These are phyloP conservation scores for Mycalesis mineus DNA, from an alignment of 2,888 invertebrate genomes.

Conservation along the genomic window DNA sequence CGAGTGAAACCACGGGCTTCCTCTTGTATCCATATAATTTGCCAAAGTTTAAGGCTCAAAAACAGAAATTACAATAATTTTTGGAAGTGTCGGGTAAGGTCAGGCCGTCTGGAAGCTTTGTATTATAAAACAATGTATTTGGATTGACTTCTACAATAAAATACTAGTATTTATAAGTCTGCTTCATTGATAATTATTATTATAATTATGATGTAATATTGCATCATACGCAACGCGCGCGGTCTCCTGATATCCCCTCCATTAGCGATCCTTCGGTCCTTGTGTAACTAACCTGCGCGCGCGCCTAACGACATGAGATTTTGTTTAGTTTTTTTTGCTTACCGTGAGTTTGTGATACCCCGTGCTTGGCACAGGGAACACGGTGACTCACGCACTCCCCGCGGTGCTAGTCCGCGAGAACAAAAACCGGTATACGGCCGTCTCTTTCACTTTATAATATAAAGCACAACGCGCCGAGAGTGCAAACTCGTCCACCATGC, in stretches of 20 bases:
- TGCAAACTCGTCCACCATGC: neutral
- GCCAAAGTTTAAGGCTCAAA: no score
- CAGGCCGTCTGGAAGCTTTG: no score
- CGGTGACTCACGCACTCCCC: conserved; percentile 30
- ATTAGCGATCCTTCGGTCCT: neutral
- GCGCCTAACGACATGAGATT: conserved; percentile 11
- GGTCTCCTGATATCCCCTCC: neutral
- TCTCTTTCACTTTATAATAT: conserved; percentile 21
- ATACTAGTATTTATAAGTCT: no score
- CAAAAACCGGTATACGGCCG: conserved; percentile 24
- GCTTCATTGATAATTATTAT: neutral
- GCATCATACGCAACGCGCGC: conserved; percentile 16
- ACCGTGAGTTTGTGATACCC: conserved; percentile 29
- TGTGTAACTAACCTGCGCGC: conserved; percentile 8
- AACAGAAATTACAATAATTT: no score
- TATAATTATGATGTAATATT: conserved; percentile 15
- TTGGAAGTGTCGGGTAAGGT: no score
- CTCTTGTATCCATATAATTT: no score
- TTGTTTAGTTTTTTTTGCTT: conserved; percentile 23
- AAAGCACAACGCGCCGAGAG: neutral
- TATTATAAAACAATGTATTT: no score
- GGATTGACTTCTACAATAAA: no score
- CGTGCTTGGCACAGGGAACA: conserved; percentile 33
- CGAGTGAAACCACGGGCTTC: no score
- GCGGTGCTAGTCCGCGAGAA: conserved; percentile 19